phyloP scores from a whole-genome alignment of 2,888 invertebrate genomes.

The Hirtodrosophila histrioides region DNA sequence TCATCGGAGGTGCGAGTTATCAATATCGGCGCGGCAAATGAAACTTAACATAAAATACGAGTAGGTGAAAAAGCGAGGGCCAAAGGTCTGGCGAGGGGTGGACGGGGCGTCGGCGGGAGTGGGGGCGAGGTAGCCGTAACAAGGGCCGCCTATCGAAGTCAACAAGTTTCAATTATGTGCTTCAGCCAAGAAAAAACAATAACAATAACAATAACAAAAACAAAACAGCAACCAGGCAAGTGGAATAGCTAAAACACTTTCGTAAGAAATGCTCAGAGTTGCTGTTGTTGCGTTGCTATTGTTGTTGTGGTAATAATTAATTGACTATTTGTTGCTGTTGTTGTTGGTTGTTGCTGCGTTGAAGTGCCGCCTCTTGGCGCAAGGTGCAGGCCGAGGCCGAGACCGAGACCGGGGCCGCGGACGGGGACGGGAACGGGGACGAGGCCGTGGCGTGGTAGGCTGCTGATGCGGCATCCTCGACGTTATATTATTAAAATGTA shows the following conservation, averaged over 20 bases:
- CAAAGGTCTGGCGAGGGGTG: neutral
- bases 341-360: conserved; percentile 48
- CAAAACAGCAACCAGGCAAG: conserved; percentile 24
- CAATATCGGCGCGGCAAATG: conserved; percentile 65
- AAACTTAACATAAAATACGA: conserved; percentile 76
- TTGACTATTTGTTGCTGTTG: conserved; percentile 80
- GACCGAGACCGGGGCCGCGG: too few species aligned
- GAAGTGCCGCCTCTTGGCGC: conserved; percentile 61
- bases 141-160: conserved; percentile 48
- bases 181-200: conserved; percentile 33
- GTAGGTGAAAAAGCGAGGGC: conserved; percentile 33
- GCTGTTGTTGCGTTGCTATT: conserved; percentile 32
- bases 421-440: too few species aligned
- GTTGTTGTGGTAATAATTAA: conserved; percentile 72
- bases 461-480: conserved; percentile 4
- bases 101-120: neutral
- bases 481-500: conserved; percentile 78
- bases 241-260: conserved; percentile 62
- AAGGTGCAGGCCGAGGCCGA: conserved; percentile 1
- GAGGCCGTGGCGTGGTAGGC: too few species aligned
- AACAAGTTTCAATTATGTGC: conserved; percentile 79
- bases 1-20: conserved; percentile 61
- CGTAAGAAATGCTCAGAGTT: conserved; percentile 61
- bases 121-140: neutral
- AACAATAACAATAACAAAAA: conserved; percentile 8